A percentile compares a stretch with the other conserved stretches of the same genome.
Evolutionary conservation across 2,797 vertebrate species (phyloP).

Genomic region (Anableps anableps): DNA sequence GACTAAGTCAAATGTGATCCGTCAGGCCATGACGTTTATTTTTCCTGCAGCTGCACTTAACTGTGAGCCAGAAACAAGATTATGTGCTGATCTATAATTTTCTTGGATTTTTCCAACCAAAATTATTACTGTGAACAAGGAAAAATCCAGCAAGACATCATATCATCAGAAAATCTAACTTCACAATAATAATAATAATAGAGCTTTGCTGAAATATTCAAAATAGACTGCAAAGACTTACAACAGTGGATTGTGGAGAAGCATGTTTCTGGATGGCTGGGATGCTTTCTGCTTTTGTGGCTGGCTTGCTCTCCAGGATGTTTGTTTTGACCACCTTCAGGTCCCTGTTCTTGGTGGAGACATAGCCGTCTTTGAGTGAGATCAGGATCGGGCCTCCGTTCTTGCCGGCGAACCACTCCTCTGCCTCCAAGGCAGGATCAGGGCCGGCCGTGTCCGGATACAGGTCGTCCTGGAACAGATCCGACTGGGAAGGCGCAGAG

Average conservation of each 20-base stretch:
- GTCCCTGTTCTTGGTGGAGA: constrained; percentile 92
- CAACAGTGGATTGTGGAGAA: constrained; percentile 80
- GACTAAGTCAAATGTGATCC: constrained; percentile 4
- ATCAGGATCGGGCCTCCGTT: constrained; percentile 93
- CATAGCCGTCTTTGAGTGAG: constrained; percentile 94
- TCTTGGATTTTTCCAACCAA: constrained; percentile 50
- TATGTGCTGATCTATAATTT: constrained; percentile 62
- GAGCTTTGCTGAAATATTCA: neutral
- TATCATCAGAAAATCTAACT: neutral
- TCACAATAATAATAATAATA: neutral
- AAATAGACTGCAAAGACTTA: constrained; percentile 74
- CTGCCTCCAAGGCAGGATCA: constrained; percentile 91
- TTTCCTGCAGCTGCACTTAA: constrained; percentile 28
- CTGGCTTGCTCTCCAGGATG: constrained; percentile 90
- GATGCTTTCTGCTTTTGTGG: constrained; percentile 87
- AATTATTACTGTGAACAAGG: constrained; percentile 31
- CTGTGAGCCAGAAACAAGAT: constrained; percentile 37
- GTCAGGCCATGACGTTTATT: constrained; percentile 10
- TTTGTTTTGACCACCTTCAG: constrained; percentile 96
- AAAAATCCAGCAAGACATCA: constrained; percentile 35
- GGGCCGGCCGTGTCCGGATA: constrained; percentile 97
- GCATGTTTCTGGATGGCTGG: constrained; percentile 83
- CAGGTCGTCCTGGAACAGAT: constrained; percentile 97
- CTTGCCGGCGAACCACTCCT: constrained; percentile 96
- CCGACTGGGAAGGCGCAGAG: constrained; percentile 82